Evolutionary conservation across 2,888 invertebrate species (phyloP), one percentile per base, ranked within the genome.

Genomic region (Liopterus haemorrhoidalis): DNA sequence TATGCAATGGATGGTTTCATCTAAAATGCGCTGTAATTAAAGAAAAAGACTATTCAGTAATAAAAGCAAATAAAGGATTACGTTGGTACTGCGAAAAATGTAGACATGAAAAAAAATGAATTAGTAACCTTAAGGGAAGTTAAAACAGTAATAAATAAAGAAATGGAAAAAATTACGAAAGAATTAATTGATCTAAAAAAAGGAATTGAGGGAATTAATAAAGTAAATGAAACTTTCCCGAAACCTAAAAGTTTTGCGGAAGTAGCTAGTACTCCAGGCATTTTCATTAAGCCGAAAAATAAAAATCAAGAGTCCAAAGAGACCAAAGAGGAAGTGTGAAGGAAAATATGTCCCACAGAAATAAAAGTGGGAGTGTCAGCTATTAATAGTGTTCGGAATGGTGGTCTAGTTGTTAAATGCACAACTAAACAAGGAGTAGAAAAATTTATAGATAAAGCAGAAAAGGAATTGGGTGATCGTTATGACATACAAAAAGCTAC

Each of bases 1-100:
- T 24, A 8, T 24, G 24, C n/a, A n/a, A n/a, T 24, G 24, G 24
- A 24, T 24, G 24, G 24, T 24, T 24, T 24, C 24, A 24, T n/a
- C 6, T 24, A 8, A 24, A 24, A n/a, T 24, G 24, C n/a, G 24
- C 24, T 8, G n/a, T 6, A 6, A 8, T 24, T 6, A 24, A n/a
- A 8, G 24, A 24, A 24, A 6, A 24, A n/a, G 8, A 24, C 6
- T 24, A 24, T 24, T 6, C 24, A 24, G 24, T 24, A 6, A 24
- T 24, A 24, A n/a, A 24, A 24, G 8, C n/a, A 24, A 24, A n/a
- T 6, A 24, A n/a, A n/a, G n/a, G n/a, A n/a, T n/a, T n/a, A n/a
- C n/a, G n/a, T n/a, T n/a, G 8, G 6, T n/a, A 24, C 8, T 8
- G n/a, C 6, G n/a, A 24, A 24, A 8, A 24, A 24, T 8, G 24